A percentile compares a stretch with the other conserved stretches of the same genome.
These are phyloP conservation scores for Eurystomus gularis DNA, from an alignment of 2,113 vertebrate species.

Conservation along the genomic window DNA sequence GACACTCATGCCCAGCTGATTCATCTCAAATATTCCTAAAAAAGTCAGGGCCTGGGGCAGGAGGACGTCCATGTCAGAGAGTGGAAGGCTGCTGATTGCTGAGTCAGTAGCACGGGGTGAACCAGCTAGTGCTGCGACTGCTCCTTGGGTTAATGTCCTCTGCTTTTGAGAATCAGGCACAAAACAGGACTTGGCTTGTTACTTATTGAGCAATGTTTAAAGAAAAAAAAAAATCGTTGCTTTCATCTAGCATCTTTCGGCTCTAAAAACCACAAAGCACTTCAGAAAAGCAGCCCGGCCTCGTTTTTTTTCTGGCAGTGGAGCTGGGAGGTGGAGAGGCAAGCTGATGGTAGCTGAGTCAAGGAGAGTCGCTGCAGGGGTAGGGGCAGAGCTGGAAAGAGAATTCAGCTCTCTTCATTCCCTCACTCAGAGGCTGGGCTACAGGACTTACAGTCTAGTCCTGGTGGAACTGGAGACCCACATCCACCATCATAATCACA, in stretches of 20 bases:
- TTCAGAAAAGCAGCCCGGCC: neutral
- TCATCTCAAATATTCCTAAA: neutral
- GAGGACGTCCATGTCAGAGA: neutral
- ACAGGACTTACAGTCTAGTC: neutral
- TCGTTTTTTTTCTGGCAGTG: neutral
- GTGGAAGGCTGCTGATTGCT: neutral
- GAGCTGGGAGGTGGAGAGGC: neutral
- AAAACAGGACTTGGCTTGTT: neutral
- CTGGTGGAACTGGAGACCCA: neutral
- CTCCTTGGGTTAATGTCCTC: neutral
- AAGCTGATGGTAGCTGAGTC: neutral
- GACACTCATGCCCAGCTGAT: neutral
- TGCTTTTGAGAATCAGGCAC: neutral
- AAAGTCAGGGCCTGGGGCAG: neutral
- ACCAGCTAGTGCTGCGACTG: neutral
- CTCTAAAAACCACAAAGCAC: neutral
- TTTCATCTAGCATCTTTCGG: neutral
- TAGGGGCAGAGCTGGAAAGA: neutral
- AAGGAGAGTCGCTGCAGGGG: neutral
- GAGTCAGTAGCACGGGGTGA: neutral
- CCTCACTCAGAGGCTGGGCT: neutral
- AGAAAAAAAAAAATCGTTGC: neutral
- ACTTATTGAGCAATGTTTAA: neutral
- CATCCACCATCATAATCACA: neutral
- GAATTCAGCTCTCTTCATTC: neutral